These are phyloP conservation scores for Plectropomus leopardus DNA, from an alignment of 2,113 vertebrate genomes.

Conservation along the genomic window DNA sequence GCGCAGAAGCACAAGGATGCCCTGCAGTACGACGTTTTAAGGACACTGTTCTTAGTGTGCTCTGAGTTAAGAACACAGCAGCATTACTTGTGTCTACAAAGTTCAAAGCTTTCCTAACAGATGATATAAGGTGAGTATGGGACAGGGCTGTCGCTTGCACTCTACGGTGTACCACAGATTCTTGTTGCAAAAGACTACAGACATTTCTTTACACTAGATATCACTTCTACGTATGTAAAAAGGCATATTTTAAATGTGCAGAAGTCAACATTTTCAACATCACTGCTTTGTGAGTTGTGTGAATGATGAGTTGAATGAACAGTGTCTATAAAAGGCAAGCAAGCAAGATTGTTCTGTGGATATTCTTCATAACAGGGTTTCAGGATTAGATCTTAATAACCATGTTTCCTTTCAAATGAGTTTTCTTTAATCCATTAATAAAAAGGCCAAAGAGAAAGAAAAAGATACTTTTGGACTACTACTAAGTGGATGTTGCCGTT, in stretches of 20 bases:
- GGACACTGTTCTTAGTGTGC: constrained; percentile 21
- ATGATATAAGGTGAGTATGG: not conserved
- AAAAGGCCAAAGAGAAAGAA: not conserved
- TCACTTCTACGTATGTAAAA: not conserved
- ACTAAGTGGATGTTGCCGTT: not conserved
- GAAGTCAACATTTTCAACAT: constrained; percentile 2
- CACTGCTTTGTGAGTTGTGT: not conserved
- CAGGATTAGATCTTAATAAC: constrained; percentile 31
- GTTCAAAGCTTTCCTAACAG: not conserved
- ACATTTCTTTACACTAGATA: not conserved
- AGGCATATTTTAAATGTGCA: constrained; percentile 12
- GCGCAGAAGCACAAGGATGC: not conserved
- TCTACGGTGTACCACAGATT: not conserved
- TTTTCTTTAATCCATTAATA: not conserved
- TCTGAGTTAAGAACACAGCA: not conserved
- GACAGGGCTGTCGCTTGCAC: not conserved
- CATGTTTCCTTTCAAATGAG: constrained; percentile 2
- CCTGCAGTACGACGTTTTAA: constrained; percentile 30
- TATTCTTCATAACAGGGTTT: constrained; percentile 45
- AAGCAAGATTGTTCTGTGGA: constrained; percentile 13
- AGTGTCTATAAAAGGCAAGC: not conserved
- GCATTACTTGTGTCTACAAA: constrained; percentile 4
- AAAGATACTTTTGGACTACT: not conserved
- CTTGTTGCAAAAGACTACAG: not conserved
- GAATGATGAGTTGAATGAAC: constrained; percentile 18